Conservation (phyloP, 1,140 invertebrate genomes). For the Marisa cornuarietis region DNA sequence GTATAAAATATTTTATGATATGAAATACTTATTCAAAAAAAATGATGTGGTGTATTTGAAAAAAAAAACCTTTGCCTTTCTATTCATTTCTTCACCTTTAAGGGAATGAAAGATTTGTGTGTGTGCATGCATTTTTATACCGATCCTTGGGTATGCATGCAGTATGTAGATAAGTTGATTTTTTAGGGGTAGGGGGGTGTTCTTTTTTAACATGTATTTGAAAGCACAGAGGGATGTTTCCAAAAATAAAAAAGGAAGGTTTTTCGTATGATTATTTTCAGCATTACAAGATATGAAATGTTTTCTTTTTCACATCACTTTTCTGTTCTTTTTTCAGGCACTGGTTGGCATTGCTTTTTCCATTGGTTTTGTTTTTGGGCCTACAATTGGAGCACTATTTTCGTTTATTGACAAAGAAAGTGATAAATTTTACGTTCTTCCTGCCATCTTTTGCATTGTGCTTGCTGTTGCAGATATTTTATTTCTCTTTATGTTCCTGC, state of each 20-base stretch:
- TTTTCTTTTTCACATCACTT: not conserved
- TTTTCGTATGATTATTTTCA: not conserved
- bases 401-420: constrained; percentile 72
- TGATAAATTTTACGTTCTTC: constrained; percentile 81
- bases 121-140: too few relatives aligned
- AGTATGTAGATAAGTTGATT: too few relatives aligned
- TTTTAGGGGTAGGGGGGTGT: too few relatives aligned
- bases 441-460: constrained; percentile 85
- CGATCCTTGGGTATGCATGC: too few relatives aligned
- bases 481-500: constrained; percentile 79
- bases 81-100: too few relatives aligned
- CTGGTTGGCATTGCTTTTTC: constrained; percentile 97
- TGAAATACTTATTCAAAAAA: too few relatives aligned
- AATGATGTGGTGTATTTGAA: too few relatives aligned
- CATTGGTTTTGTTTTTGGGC: constrained; percentile 95
- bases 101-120: too few relatives aligned
- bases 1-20: constrained; percentile 68
- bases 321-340: constrained; percentile 76
- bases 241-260: too few relatives aligned
- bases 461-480: constrained; percentile 83
- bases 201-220: too few relatives aligned
- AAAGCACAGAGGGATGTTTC: too few relatives aligned
- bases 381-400: constrained; percentile 92
- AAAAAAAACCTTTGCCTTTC: too few relatives aligned
- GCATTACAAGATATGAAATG: not conserved